These are phyloP conservation scores for Xenopus laevis DNA, from an alignment of 2,113 vertebrate genomes.

Conservation along the genomic window DNA sequence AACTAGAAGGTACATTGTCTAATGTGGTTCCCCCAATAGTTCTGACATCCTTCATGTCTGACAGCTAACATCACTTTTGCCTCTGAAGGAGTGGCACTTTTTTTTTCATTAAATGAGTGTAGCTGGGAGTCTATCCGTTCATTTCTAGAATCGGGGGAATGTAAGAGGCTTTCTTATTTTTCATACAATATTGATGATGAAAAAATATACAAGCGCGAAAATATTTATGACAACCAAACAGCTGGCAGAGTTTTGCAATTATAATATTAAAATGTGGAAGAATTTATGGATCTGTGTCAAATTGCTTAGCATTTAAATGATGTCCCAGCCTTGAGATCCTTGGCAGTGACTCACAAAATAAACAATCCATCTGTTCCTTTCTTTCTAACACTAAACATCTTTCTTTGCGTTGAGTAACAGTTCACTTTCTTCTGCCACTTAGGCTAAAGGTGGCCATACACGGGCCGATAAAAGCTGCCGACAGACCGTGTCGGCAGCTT, in stretches of 20 bases:
- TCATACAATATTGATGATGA: neutral
- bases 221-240: conserved; percentile 35
- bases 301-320: conserved; percentile 30
- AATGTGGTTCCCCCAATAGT: too few relatives aligned
- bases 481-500: too few relatives aligned
- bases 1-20: too few relatives aligned
- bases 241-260: conserved; percentile 31
- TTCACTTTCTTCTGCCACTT: too few relatives aligned
- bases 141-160: neutral
- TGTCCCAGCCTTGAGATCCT: conserved; percentile 1
- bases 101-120: conserved; percentile 26
- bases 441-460: too few relatives aligned
- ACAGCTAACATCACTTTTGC: too few relatives aligned
- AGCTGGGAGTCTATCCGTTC: neutral
- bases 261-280: conserved; percentile 30
- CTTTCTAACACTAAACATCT: neutral
- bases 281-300: conserved; percentile 29
- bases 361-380: conserved; percentile 16
- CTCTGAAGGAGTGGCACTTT: too few relatives aligned
- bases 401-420: too few relatives aligned
- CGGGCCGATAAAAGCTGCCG: too few relatives aligned
- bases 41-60: too few relatives aligned
- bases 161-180: neutral
- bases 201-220: neutral
- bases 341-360: conserved; percentile 16